Base-by-base conservation (phyloP, 2,797 vertebrate species). In the Pseudochromis fuscus region DNA sequence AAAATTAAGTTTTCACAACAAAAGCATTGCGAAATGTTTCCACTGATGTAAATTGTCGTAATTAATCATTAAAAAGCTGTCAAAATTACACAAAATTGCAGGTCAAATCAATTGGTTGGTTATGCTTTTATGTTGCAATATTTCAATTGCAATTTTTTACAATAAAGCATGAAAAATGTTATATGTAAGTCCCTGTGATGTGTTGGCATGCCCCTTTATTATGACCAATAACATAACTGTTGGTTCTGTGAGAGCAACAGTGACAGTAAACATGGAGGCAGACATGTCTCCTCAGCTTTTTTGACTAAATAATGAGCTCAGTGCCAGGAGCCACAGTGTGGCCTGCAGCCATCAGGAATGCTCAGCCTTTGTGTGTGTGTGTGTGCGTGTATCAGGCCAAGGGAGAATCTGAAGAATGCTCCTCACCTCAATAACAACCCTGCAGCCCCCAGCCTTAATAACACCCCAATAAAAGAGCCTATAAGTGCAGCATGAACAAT, bases 381-480 rank as follows among this genome's bases (percentile, higher is more conserved):
- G 61, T 68, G 80, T 51, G 51, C 63, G 67, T 65, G 52, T 65
- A 60, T 86, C 51, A 87, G 84, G 83, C 87, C 74, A 72, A 55
- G 58, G 44, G 84, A 88, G 87, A 93, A 93, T 94, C 81, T 92
- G 57, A 92, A 82, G 92, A 94, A 94, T 94, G 85, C 80, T 83
- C 67, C 67, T 79, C 65, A 81, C 83, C 84, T 77, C 86, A 77
- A 75, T 75, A 84, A 86, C 78, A 89, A 77, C 79, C 75, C 88
- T 35, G 21, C 76, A 89, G 84, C 84, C 90, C 68, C 76, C 61
- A 63, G 52, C 18, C 77, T 74, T 77, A 87, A 88, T 89, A 72
- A 76, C 46, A 70, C 61, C 82, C 75, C 48, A 87, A 84, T 87
- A 87, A 90, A 90, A 85, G 16, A 61, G 18, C 18, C 27, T 27